A percentile compares a stretch with the other conserved stretches of the same genome.
Conservation (phyloP, 2,113 vertebrate species). For the Sorex fumeus region DNA sequence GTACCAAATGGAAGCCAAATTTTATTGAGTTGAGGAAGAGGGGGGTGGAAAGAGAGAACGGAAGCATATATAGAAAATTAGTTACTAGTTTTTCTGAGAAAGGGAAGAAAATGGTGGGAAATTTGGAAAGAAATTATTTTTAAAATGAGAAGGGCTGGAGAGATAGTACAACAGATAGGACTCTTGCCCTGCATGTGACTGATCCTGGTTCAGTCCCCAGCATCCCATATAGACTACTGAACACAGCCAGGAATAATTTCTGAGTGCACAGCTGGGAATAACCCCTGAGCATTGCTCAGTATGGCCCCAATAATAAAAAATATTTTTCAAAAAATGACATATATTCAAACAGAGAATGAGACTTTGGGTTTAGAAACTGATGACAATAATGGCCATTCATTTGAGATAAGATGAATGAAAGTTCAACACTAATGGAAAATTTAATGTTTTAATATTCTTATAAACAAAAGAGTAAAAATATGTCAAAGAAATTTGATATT, state of each 20-base stretch:
- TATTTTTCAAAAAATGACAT: too few species aligned
- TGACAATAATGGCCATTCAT: neutral
- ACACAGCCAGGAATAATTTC: too few species aligned
- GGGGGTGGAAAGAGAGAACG: neutral
- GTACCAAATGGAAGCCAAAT: neutral
- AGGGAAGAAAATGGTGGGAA: neutral
- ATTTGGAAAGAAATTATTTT: neutral
- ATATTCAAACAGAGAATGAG: too few species aligned
- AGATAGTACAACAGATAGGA: neutral
- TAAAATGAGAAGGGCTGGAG: neutral
- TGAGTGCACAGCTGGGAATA: too few species aligned
- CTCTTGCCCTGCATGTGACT: too few species aligned
- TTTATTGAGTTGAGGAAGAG: neutral
- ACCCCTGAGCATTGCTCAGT: too few species aligned
- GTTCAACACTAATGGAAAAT: neutral
- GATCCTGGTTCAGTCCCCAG: too few species aligned
- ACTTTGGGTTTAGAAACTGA: neutral
- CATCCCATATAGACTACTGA: too few species aligned
- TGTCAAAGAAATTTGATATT: neutral
- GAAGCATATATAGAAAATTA: neutral
- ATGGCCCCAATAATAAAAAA: too few species aligned
- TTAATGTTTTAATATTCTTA: conserved; percentile 1
- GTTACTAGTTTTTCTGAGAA: neutral
- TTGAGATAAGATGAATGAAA: neutral
- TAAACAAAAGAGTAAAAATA: conserved; percentile 36